phyloP scores from a whole-genome alignment of 2,113 vertebrate species.

The Gambusia holbrooki region DNA sequence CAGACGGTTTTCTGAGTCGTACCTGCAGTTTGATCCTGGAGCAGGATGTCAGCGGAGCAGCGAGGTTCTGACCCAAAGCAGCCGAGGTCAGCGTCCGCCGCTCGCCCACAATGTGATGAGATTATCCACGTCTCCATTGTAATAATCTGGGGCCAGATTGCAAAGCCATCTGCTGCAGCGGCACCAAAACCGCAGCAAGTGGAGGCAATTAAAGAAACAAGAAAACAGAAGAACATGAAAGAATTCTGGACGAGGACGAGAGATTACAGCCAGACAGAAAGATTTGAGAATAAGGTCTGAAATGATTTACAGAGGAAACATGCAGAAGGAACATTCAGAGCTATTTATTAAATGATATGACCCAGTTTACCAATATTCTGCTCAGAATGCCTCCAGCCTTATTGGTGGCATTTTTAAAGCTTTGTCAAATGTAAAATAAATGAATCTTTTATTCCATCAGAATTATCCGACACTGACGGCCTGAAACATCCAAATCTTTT shows the following conservation, averaged over 20 bases:
- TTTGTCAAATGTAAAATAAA: neutral
- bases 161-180: slow-evolving; percentile 54
- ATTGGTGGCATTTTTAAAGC: neutral
- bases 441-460: neutral
- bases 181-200: slow-evolving; percentile 27
- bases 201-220: slow-evolving; percentile 41
- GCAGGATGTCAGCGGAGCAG: neutral
- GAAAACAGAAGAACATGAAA: neutral
- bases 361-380: neutral
- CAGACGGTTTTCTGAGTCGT: neutral
- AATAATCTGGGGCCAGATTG: slow-evolving; percentile 56
- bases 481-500: neutral
- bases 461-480: neutral
- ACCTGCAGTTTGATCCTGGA: neutral
- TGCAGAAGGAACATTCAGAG: neutral
- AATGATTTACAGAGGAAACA: neutral
- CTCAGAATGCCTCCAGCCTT: neutral
- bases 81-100: slow-evolving; percentile 6
- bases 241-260: neutral
- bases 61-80: neutral
- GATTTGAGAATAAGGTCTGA: neutral
- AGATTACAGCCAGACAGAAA: neutral
- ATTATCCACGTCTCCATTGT: slow-evolving; percentile 48
- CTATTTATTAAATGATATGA: neutral
- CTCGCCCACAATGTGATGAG: slow-evolving; percentile 35